A percentile compares a stretch with the other conserved stretches of the same genome.
Conservation (phyloP, 2,888 invertebrate species). For the Prosapia bicincta region DNA sequence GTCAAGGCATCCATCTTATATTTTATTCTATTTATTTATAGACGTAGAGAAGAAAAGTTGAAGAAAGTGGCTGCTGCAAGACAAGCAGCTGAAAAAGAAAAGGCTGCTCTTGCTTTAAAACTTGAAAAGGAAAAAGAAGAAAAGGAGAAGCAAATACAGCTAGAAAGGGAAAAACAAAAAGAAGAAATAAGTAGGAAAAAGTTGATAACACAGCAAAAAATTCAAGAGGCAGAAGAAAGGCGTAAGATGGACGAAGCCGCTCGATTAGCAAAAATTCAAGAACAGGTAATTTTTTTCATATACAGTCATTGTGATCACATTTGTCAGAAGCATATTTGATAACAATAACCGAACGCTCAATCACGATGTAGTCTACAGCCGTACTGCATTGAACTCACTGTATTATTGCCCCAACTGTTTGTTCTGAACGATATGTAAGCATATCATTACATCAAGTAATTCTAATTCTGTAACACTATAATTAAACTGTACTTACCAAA, state of each 20-base stretch:
- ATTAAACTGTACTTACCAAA: no score
- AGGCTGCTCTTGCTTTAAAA: constrained; percentile 21
- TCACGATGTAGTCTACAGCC: no score
- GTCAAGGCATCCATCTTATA: neutral
- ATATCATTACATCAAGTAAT: no score
- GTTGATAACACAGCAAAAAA: constrained; percentile 27
- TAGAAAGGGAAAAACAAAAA: constrained; percentile 29
- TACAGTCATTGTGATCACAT: no score
- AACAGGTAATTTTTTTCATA: constrained; percentile 21
- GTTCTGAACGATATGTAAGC: no score
- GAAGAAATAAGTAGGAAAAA: constrained; percentile 28
- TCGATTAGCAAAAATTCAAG: constrained; percentile 28
- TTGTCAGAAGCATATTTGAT: no score
- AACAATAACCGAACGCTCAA: no score
- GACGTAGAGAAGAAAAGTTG: constrained; percentile 31
- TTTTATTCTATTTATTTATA: neutral
- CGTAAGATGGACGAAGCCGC: constrained; percentile 31
- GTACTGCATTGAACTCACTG: no score
- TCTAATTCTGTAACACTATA: no score
- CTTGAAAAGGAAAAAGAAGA: constrained; percentile 32
- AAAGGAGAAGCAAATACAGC: constrained; percentile 17
- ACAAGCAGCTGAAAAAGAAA: constrained; percentile 31
- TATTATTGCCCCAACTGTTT: no score
- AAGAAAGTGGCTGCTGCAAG: constrained; percentile 24
- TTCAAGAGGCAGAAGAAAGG: constrained; percentile 30